These are phyloP conservation scores for Thomomys bottae DNA, from an alignment of 2,113 vertebrate genomes.

Conservation along the genomic window DNA sequence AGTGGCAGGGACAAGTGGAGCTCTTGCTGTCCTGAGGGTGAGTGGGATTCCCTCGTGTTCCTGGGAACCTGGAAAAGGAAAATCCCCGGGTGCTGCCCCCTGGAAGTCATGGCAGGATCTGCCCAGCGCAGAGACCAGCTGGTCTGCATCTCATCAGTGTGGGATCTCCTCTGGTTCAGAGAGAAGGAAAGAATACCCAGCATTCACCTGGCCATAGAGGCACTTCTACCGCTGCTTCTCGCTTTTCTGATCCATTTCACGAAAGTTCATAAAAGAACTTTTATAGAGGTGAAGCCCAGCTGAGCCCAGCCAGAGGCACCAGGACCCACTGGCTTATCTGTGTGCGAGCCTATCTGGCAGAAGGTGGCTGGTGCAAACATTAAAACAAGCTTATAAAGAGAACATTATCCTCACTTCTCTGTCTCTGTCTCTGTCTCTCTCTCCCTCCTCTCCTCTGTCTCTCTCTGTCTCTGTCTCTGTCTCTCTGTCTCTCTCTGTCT, in stretches of 20 bases:
- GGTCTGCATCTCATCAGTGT: too few species aligned
- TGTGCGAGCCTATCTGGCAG: background rate
- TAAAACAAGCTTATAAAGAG: background rate
- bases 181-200: background rate
- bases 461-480: too few species aligned
- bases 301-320: too few species aligned
- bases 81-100: fast-evolving
- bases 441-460: too few species aligned
- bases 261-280: background rate
- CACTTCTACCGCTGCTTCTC: fast-evolving
- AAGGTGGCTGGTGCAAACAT: fast-evolving
- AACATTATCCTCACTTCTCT: fast-evolving
- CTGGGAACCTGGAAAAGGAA: background rate
- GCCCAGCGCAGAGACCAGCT: too few species aligned
- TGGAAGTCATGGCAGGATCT: fast-evolving
- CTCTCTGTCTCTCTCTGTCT: too few species aligned
- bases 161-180: background rate
- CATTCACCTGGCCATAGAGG: background rate
- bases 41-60: background rate
- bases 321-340: too few species aligned
- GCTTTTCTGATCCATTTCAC: background rate
- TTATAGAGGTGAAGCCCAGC: background rate
- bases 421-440: too few species aligned
- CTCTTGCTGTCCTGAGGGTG: background rate
- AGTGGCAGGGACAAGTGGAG: fast-evolving